phyloP scores from a whole-genome alignment of 2,888 invertebrate genomes.

The Steinernema scapterisci region DNA sequence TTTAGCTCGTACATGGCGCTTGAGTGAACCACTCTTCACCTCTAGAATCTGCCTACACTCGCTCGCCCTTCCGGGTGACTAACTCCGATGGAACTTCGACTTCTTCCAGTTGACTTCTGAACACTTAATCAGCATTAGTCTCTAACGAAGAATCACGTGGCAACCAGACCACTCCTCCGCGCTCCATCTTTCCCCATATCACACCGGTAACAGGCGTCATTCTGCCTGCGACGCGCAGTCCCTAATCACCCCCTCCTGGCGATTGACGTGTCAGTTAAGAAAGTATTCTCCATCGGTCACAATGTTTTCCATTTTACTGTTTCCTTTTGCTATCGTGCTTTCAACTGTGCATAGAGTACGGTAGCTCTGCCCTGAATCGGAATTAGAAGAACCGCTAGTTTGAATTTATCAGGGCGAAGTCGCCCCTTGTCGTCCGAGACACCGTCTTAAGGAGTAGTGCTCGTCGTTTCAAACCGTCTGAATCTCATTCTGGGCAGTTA shows the following conservation, averaged over 20 bases:
- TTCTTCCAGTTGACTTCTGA: neutral
- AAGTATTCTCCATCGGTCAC: constrained; percentile 20
- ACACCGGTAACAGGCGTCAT: neutral
- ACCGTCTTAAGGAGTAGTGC: no score
- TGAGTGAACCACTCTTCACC: neutral
- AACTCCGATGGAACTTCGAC: neutral
- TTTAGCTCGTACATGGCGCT: neutral
- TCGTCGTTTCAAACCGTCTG: no score
- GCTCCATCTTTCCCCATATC: neutral
- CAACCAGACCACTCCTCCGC: constrained; percentile 16
- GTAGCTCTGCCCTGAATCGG: no score
- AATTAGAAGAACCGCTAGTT: no score
- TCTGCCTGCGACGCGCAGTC: neutral
- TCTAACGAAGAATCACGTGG: neutral
- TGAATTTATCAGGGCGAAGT: no score
- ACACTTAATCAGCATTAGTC: neutral
- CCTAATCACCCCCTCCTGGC: neutral
- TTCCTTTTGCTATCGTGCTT: neutral
- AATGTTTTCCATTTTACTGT: neutral
- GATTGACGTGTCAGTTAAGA: neutral
- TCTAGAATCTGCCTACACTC: neutral
- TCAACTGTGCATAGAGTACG: no score
- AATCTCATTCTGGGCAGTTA: no score
- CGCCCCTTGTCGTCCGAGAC: no score
- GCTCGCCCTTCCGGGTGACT: constrained; percentile 12